A percentile compares a stretch with the other conserved stretches of the same genome.
Conservation (phyloP, 2,113 vertebrate genomes). For the Pomatostomus ruficeps region DNA sequence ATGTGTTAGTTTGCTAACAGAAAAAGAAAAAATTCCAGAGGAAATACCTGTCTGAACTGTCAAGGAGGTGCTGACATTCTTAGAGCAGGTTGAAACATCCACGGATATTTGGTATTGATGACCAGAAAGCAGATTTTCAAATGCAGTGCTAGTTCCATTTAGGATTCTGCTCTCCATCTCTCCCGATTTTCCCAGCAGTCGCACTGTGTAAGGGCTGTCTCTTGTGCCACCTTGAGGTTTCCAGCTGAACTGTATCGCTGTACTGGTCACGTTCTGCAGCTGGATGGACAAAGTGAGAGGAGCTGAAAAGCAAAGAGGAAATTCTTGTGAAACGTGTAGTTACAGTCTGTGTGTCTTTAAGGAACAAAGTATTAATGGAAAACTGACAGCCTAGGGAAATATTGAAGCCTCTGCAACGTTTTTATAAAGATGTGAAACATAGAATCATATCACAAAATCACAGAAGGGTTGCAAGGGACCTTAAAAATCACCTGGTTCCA, state of each 20-base stretch:
- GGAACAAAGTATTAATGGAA: not conserved
- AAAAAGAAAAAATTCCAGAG: not conserved
- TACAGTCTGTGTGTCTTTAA: not conserved
- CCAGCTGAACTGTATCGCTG: not conserved
- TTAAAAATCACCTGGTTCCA: not conserved
- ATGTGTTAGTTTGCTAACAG: not conserved
- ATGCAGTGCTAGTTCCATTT: not conserved
- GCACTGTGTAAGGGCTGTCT: not conserved
- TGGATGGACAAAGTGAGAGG: not conserved
- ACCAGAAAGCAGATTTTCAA: conserved; percentile 4
- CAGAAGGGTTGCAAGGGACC: not conserved
- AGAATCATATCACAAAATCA: not conserved
- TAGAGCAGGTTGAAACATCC: not conserved
- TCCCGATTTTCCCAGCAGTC: not conserved
- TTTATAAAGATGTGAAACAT: not conserved
- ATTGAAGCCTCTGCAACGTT: not conserved
- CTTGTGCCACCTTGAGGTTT: not conserved
- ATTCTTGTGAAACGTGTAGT: not conserved
- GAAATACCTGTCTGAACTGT: conserved; percentile 50
- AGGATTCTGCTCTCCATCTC: not conserved
- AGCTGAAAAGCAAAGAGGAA: not conserved
- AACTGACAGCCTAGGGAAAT: not conserved
- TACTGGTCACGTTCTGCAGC: not conserved
- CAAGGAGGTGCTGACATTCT: not conserved
- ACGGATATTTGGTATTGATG: conserved; percentile 12